Evolutionary conservation across 2,797 vertebrate species (phyloP).

Genomic region (Heterohyrax brucei): DNA sequence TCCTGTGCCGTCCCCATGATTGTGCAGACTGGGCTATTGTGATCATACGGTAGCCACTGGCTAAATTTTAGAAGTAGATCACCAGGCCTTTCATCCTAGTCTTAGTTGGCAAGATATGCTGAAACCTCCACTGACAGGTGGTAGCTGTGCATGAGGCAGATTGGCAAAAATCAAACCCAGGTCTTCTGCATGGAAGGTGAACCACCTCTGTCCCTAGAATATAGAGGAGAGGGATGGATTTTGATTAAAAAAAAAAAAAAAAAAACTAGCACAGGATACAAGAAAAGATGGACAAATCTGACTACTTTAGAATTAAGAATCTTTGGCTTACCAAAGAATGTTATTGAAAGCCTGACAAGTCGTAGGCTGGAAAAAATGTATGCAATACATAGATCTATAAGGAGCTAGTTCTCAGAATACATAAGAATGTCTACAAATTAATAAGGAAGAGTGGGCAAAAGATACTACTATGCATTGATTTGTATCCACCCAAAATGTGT

Average conservation of each 20-base stretch:
- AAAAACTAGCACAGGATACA: background rate
- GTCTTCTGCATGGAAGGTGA: no score
- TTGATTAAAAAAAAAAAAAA: conserved; percentile 44
- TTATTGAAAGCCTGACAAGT: background rate
- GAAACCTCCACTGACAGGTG: no score
- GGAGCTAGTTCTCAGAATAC: background rate
- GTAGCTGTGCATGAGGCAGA: no score
- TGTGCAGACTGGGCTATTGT: no score
- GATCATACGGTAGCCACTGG: no score
- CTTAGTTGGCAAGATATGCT: no score
- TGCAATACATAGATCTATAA: background rate
- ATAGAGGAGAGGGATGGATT: background rate
- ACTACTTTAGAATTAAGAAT: background rate
- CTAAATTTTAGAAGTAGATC: no score
- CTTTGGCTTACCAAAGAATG: conserved; percentile 14
- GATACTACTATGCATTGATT: background rate
- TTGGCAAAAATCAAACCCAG: no score
- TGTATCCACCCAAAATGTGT: no score
- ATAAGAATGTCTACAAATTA: background rate
- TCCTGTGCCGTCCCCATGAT: no score
- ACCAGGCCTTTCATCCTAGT: no score
- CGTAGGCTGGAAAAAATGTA: background rate
- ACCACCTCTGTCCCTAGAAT: background rate
- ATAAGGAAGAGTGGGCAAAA: conserved; percentile 24
- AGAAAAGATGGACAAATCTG: conserved; percentile 42